Percentiles rank a stretch among this genome's conserved stretches.
Conservation (phyloP, 2,888 invertebrate genomes). For the Drosophila fulvimacula region DNA sequence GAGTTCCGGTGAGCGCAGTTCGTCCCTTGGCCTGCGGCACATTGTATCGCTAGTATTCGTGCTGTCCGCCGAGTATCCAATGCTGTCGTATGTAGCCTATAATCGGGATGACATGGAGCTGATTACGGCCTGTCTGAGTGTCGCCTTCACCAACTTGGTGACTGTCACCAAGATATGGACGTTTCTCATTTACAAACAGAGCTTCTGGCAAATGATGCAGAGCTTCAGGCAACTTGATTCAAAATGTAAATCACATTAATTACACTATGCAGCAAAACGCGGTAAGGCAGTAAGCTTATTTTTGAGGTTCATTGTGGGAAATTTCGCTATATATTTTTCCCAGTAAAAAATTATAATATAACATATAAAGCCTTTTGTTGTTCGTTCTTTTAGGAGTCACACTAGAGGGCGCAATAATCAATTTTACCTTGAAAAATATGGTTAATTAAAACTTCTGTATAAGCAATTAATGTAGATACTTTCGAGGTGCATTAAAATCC, state of each 20-base stretch:
- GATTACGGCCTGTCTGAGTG: constrained; percentile 80
- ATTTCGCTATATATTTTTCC: background rate
- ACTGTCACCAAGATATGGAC: constrained; percentile 81
- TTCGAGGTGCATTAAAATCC: background rate
- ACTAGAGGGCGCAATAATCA: too few relatives aligned
- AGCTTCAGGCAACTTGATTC: constrained; percentile 73
- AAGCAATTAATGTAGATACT: too few relatives aligned
- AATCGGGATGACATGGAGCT: constrained; percentile 77
- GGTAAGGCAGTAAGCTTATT: background rate
- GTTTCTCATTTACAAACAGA: constrained; percentile 73
- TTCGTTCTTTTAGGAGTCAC: too few relatives aligned
- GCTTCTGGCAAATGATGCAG: constrained; percentile 73
- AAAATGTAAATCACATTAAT: constrained; percentile 62
- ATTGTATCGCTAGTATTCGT: constrained; percentile 64
- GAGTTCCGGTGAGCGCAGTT: background rate
- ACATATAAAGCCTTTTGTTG: too few relatives aligned
- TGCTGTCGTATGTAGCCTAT: constrained; percentile 73
- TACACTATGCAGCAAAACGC: background rate
- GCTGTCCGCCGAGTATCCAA: constrained; percentile 80
- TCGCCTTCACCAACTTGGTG: constrained; percentile 78
- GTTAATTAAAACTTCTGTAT: too few relatives aligned
- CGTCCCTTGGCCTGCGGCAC: constrained; percentile 37
- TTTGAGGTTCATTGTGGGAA: background rate
- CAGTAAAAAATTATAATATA: too few relatives aligned
- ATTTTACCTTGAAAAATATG: too few relatives aligned